A percentile compares a stretch with the other conserved stretches of the same genome.
These are phyloP conservation scores for Centropristis striata DNA, from an alignment of 2,113 vertebrate species.

Conservation along the genomic window DNA sequence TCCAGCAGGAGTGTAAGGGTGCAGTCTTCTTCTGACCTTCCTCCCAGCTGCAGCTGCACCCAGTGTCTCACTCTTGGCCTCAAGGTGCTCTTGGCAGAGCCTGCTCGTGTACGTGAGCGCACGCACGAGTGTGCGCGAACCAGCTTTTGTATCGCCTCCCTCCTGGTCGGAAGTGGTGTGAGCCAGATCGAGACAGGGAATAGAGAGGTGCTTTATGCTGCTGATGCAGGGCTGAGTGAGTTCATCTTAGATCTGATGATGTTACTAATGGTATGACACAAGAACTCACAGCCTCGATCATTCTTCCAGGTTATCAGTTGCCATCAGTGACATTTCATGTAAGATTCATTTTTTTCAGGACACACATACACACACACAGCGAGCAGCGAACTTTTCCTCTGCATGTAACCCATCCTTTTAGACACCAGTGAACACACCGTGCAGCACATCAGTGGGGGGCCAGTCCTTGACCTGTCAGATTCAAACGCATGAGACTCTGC, in stretches of 20 bases:
- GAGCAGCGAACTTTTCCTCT: too few relatives aligned
- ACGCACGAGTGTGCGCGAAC: conserved; percentile 55
- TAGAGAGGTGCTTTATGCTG: conserved; percentile 68
- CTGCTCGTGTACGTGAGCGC: conserved; percentile 7
- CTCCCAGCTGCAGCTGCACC: conserved; percentile 69
- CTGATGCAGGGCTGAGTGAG: conserved; percentile 31
- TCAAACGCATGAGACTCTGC: too few relatives aligned
- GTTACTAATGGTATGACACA: conserved; percentile 10
- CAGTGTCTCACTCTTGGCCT: conserved; percentile 48
- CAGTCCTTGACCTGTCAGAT: too few relatives aligned
- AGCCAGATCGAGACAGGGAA: conserved; percentile 55
- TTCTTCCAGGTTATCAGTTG: neutral
- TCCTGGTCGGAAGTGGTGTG: conserved; percentile 63
- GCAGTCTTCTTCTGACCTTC: conserved; percentile 37
- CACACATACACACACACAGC: too few relatives aligned
- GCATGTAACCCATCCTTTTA: too few relatives aligned
- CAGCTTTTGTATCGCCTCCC: conserved; percentile 37
- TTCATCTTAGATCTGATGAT: conserved; percentile 40
- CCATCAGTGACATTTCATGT: too few relatives aligned
- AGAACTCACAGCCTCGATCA: conserved; percentile 3
- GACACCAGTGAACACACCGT: too few relatives aligned
- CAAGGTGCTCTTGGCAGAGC: conserved; percentile 62
- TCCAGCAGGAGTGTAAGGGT: conserved; percentile 49
- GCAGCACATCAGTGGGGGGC: too few relatives aligned
- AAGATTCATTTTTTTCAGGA: neutral